Evolutionary conservation across 2,797 vertebrate species (phyloP), one percentile per base, ranked within the genome.

Genomic region (Heteromormyrus szaboi): DNA sequence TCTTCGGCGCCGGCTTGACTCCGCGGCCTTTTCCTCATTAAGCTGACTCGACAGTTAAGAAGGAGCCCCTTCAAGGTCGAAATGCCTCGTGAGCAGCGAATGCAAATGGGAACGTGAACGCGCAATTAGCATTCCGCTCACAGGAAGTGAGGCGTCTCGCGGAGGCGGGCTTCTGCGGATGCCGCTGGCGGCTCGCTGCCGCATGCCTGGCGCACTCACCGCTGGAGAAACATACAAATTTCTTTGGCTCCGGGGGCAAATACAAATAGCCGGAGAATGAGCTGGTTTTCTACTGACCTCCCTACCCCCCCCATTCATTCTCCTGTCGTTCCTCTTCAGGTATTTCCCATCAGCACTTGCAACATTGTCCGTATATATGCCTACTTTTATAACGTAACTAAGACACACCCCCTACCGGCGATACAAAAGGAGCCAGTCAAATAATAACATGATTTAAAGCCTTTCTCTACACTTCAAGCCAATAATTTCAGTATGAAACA

Each of bases 281-380:
- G 93, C 90, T 89, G 89, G 84, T 90, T 92, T 92, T 92, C 92
- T 92, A 93, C 93, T 93, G 93, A 93, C 94, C 93, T 93, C 91
- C 90, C 53, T 2, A 93, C 93, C n/a, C 65, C 14, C 84, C 65
- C 5, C 7, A 41, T 87, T 81, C 68, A n/a, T 59, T 87, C 85
- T 46, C 22, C 17, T 51, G 46, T 41, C 17, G 29, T 50, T 62
- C 50, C 22, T 83, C 56, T 85, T 85, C 22, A 68, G 85, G 65
- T n/a, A 65, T 50, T 85, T 50, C 22, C 46, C 54, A 59, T 65
- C 41, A 29, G 22, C 41, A 29, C 8, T 37, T n/a, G 7, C 25
- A 85, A 85, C 53, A 62, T 19, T 37, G 48, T 84, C 19, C 7
- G 2, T 85, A 53, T 33, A 84, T 54, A 85, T 29, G 25, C 4